Evolutionary conservation across 1,140 invertebrate genomes (phyloP).

Genomic region (Magallana gigas): DNA sequence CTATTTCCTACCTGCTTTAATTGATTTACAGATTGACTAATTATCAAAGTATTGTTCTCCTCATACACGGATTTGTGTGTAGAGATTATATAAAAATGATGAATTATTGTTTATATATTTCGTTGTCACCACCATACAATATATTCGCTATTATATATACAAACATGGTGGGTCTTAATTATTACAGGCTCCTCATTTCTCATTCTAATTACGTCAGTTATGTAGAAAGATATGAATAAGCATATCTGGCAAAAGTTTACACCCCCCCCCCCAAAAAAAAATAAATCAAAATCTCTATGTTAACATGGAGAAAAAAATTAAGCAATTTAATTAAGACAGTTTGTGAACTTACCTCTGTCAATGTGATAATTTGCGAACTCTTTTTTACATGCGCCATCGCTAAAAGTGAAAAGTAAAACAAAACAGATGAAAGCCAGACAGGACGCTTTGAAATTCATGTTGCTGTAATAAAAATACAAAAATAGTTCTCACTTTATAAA

Average conservation of each 20-base stretch:
- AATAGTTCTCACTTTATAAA: background rate
- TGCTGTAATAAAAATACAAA: background rate
- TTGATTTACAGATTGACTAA: too few relatives aligned
- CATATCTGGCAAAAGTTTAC: background rate
- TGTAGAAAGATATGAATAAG: too few relatives aligned
- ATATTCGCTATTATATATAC: background rate
- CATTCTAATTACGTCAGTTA: too few relatives aligned
- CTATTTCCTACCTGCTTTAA: too few relatives aligned
- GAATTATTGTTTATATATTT: too few relatives aligned
- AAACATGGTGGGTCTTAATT: too few relatives aligned
- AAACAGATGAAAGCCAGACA: background rate
- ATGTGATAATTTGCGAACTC: background rate
- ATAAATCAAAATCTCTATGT: background rate
- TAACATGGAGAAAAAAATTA: background rate
- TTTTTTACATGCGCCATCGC: background rate
- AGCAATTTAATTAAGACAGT: background rate
- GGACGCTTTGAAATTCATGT: background rate
- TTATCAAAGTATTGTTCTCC: too few relatives aligned
- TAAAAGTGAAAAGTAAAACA: background rate
- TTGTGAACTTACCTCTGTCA: background rate
- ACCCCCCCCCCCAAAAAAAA: background rate
- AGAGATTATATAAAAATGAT: too few relatives aligned
- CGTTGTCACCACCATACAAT: too few relatives aligned
- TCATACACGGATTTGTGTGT: too few relatives aligned
- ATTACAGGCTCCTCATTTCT: too few relatives aligned